These are phyloP conservation scores for Synergus laeviventris DNA, from an alignment of 2,888 invertebrate genomes.

Conservation along the genomic window DNA sequence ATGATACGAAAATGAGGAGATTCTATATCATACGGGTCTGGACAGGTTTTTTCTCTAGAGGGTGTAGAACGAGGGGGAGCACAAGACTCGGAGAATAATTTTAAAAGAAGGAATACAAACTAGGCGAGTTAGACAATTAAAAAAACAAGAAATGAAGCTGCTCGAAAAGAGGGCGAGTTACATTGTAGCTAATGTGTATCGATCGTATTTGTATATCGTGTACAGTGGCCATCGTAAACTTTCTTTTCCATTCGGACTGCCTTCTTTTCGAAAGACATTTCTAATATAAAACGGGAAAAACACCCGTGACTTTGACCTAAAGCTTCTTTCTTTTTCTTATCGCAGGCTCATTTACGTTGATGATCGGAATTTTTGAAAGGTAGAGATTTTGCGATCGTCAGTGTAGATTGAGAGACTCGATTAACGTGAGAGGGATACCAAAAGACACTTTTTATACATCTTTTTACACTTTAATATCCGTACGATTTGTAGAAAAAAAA, in stretches of 20 bases:
- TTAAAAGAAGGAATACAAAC: slow-evolving; percentile 41
- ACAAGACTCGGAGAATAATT: slow-evolving; percentile 44
- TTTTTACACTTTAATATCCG: slow-evolving; percentile 57
- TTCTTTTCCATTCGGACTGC: slow-evolving; percentile 42
- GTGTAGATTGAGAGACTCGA: not conserved
- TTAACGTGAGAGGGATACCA: slow-evolving; percentile 51
- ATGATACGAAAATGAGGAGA: slow-evolving; percentile 42
- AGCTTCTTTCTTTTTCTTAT: slow-evolving; percentile 24
- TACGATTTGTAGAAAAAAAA: slow-evolving; percentile 43
- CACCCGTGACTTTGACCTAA: not conserved
- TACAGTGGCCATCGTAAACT: slow-evolving; percentile 62
- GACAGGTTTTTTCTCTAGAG: not conserved
- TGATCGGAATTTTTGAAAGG: not conserved
- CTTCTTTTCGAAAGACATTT: slow-evolving; percentile 19
- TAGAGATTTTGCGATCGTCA: not conserved
- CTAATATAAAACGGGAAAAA: not conserved
- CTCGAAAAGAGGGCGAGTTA: slow-evolving; percentile 7
- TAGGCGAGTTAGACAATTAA: slow-evolving; percentile 3
- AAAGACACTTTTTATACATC: slow-evolving; percentile 62
- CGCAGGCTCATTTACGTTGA: not conserved
- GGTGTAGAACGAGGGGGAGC: slow-evolving; percentile 25
- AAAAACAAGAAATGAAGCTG: not conserved
- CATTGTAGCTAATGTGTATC: slow-evolving; percentile 45
- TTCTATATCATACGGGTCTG: slow-evolving; percentile 35
- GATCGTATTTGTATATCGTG: slow-evolving; percentile 67